Percentiles rank a stretch among this genome's conserved stretches.
Conservation (phyloP, 2,797 vertebrate species). For the Diceros bicornis region DNA sequence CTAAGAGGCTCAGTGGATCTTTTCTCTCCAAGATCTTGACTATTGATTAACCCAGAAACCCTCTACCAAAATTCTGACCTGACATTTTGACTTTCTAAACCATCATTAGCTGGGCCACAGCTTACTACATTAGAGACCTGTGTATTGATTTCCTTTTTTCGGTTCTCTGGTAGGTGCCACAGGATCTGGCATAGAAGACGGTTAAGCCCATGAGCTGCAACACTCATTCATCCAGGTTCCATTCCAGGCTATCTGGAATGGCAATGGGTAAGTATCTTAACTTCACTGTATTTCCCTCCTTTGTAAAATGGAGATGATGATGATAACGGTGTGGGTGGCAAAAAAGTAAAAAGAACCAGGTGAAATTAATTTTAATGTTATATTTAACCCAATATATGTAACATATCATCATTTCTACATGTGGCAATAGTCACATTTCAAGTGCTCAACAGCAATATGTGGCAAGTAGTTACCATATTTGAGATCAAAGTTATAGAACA, state of each 20-base stretch:
- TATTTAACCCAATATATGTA: too few species aligned
- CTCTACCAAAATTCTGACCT: neutral
- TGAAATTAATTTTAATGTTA: too few species aligned
- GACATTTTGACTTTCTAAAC: neutral
- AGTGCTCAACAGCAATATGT: too few species aligned
- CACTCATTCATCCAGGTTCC: neutral
- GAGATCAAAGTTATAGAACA: too few species aligned
- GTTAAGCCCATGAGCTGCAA: too few species aligned
- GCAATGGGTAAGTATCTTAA: too few species aligned
- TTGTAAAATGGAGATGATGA: neutral
- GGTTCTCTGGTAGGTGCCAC: neutral
- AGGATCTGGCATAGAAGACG: neutral
- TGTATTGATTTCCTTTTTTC: neutral
- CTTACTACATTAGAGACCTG: neutral
- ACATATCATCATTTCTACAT: too few species aligned
- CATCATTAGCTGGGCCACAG: neutral
- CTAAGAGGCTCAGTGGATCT: neutral
- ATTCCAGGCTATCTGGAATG: too few species aligned
- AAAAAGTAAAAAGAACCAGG: neutral
- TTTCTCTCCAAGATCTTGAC: neutral
- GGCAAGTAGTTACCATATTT: too few species aligned
- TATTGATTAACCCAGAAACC: neutral
- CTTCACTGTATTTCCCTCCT: neutral
- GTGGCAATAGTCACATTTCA: too few species aligned
- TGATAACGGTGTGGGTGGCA: neutral